phyloP scores from a whole-genome alignment of 2,888 invertebrate species.

The Baronia brevicornis region DNA sequence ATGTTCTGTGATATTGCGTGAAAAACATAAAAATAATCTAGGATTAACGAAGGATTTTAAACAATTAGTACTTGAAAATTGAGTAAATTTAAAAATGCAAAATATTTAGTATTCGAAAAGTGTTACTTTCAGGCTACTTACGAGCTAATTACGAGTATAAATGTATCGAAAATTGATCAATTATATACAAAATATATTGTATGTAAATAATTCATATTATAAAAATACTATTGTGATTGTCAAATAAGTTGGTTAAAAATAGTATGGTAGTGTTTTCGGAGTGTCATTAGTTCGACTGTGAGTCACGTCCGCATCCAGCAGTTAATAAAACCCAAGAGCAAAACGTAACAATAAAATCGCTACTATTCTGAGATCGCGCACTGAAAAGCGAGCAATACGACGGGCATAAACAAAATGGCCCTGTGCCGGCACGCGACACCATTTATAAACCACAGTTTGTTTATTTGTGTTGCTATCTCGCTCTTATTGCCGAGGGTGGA shows the following conservation, averaged over 20 bases:
- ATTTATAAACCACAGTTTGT: slow-evolving; percentile 64
- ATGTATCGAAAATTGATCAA: too few relatives aligned
- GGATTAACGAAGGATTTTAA: too few relatives aligned
- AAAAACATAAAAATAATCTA: too few relatives aligned
- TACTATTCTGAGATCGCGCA: slow-evolving; percentile 51
- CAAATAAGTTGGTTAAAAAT: too few relatives aligned
- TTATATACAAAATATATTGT: too few relatives aligned
- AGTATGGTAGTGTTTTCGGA: slow-evolving; percentile 5
- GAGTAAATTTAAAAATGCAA: too few relatives aligned
- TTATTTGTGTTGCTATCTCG: slow-evolving; percentile 68
- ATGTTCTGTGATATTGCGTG: neutral
- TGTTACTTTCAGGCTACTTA: too few relatives aligned
- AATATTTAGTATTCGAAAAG: too few relatives aligned
- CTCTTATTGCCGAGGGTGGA: slow-evolving; percentile 60
- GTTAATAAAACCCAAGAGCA: slow-evolving; percentile 37
- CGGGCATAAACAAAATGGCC: slow-evolving; percentile 65
- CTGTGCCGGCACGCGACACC: slow-evolving; percentile 60
- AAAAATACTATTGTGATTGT: too few relatives aligned
- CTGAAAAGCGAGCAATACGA: slow-evolving; percentile 48
- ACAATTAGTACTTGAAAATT: too few relatives aligned
- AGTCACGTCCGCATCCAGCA: slow-evolving; percentile 33
- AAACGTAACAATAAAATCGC: slow-evolving; percentile 50
- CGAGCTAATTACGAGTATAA: too few relatives aligned
- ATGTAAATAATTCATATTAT: too few relatives aligned
- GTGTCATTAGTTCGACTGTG: slow-evolving; percentile 27